These are phyloP conservation scores for Leptosomus discolor DNA, from an alignment of 2,113 vertebrate genomes.

Conservation along the genomic window DNA sequence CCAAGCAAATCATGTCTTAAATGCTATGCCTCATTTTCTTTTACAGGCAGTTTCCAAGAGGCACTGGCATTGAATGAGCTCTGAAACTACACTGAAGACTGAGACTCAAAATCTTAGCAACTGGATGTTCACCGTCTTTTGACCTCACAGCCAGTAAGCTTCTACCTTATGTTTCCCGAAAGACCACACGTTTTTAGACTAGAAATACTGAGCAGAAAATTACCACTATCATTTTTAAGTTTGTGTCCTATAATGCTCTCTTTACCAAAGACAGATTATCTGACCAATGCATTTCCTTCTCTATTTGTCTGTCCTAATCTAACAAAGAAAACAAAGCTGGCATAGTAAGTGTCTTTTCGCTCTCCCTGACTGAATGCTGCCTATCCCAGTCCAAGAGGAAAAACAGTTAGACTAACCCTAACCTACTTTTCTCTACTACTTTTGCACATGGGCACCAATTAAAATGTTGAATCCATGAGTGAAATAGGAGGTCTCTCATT, in stretches of 20 bases:
- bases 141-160: background rate
- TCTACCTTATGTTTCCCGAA: background rate
- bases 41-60: background rate
- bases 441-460: conserved; percentile 63
- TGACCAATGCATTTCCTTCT: background rate
- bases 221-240: background rate
- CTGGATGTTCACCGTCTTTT: background rate
- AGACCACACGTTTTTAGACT: background rate
- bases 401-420: conserved; percentile 20
- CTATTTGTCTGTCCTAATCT: background rate
- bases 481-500: conserved; percentile 69
- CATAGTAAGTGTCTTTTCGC: background rate
- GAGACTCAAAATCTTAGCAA: background rate
- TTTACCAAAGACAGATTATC: background rate
- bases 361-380: background rate
- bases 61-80: background rate
- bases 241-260: background rate
- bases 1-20: background rate
- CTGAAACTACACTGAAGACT: background rate
- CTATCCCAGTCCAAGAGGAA: background rate
- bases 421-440: conserved; percentile 60
- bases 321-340: conserved; percentile 37
- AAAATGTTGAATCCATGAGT: conserved; percentile 60
- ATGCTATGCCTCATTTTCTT: background rate
- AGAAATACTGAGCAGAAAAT: background rate